phyloP scores from a whole-genome alignment of 2,113 vertebrate species.

The Suncus etruscus region DNA sequence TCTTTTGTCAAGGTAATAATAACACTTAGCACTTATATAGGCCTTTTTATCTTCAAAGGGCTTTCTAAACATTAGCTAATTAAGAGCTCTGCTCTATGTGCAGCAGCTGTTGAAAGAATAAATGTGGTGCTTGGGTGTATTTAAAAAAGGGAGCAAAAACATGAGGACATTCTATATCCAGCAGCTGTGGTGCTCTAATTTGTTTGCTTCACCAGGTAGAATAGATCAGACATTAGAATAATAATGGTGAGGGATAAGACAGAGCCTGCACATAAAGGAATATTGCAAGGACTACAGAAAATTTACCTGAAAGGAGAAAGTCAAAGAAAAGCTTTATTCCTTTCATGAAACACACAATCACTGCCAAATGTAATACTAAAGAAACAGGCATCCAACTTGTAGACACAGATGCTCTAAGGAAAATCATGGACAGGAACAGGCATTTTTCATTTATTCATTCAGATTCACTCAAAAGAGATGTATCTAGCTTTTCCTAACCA shows the following conservation, averaged over 20 bases:
- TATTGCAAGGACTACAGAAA: background rate
- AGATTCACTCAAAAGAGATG: background rate
- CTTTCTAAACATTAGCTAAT: conserved; percentile 82
- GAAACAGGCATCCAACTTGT: background rate
- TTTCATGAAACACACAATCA: conserved; percentile 21
- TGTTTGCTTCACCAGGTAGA: conserved; percentile 75
- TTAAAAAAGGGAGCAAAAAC: conserved; percentile 70
- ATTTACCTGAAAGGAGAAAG: background rate
- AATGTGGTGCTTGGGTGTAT: conserved; percentile 78
- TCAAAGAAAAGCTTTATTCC: background rate
- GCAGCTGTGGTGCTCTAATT: conserved; percentile 68
- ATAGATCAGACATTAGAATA: conserved; percentile 49
- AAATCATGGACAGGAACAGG: background rate
- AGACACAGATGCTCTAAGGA: conserved; percentile 13
- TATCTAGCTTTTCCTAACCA: background rate
- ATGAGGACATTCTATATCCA: conserved; percentile 57
- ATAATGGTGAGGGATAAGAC: background rate
- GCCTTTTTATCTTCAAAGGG: conserved; percentile 80
- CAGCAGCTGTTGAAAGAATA: conserved; percentile 81
- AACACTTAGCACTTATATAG: conserved; percentile 75
- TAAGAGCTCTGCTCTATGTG: conserved; percentile 75
- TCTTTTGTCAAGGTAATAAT: conserved; percentile 79
- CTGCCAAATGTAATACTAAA: background rate
- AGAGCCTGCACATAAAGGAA: background rate
- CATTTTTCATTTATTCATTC: background rate